Evolutionary conservation across 2,888 invertebrate genomes (phyloP).

Genomic region (Tachina lurida): DNA sequence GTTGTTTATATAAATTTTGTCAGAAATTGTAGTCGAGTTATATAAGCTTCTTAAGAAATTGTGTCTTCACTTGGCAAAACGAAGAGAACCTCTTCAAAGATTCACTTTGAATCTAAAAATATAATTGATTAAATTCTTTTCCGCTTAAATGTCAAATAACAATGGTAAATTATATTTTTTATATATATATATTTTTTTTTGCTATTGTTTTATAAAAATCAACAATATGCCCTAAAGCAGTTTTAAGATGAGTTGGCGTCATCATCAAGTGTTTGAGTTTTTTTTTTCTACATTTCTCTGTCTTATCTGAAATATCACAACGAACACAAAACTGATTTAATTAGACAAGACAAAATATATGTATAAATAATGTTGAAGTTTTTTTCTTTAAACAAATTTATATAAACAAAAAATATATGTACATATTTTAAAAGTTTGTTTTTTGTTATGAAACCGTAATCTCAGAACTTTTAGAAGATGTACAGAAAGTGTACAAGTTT

Average conservation of each 20-base stretch:
- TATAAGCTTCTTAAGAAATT: too few relatives aligned
- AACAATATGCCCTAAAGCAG: conserved; percentile 19
- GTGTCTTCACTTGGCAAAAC: too few relatives aligned
- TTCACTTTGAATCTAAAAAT: neutral
- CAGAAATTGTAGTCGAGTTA: too few relatives aligned
- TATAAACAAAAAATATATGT: too few relatives aligned
- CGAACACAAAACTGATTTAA: conserved; percentile 33
- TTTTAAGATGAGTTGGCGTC: conserved; percentile 45
- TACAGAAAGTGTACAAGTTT: too few relatives aligned
- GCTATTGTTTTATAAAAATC: neutral
- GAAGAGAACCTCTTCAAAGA: neutral
- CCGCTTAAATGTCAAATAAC: conserved; percentile 36
- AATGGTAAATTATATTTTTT: neutral
- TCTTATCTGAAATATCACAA: conserved; percentile 58
- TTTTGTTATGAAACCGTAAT: too few relatives aligned
- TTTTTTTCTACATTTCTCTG: conserved; percentile 58
- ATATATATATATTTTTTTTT: neutral
- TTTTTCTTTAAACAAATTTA: too few relatives aligned
- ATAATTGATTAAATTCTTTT: conserved; percentile 13
- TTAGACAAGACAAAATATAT: conserved; percentile 21
- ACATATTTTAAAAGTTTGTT: neutral
- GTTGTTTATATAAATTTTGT: too few relatives aligned
- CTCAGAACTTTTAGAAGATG: too few relatives aligned
- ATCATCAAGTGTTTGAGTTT: conserved; percentile 26
- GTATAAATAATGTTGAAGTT: neutral